phyloP scores from a whole-genome alignment of 1,140 invertebrate genomes.

The Hyles vespertilio region DNA sequence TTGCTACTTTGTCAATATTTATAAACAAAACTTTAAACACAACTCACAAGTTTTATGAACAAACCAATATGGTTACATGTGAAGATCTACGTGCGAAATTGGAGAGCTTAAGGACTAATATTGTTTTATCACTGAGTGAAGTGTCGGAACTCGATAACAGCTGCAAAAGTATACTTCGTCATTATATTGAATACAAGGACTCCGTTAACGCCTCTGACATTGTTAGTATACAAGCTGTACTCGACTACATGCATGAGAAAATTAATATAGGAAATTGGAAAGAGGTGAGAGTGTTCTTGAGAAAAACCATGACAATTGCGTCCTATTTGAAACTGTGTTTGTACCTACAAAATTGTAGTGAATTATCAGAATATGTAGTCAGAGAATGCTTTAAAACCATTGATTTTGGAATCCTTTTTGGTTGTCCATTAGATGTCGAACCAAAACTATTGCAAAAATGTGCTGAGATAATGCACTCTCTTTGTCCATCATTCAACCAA shows the following conservation, averaged over 20 bases:
- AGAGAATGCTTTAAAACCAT: conserved; percentile 80
- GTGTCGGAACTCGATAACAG: conserved; percentile 45
- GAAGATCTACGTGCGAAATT: conserved; percentile 25
- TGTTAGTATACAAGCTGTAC: conserved; percentile 73
- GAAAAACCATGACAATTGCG: conserved; percentile 80
- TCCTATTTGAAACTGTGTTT: conserved; percentile 75
- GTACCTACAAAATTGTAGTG: conserved; percentile 29
- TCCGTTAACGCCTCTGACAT: conserved; percentile 24
- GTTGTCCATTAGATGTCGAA: conserved; percentile 78
- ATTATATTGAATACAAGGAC: conserved; percentile 32
- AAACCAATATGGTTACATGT: too few relatives aligned
- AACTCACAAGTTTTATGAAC: too few relatives aligned
- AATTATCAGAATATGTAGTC: conserved; percentile 34
- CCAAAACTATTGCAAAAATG: conserved; percentile 74
- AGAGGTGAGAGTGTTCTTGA: conserved; percentile 78
- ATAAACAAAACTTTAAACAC: too few relatives aligned
- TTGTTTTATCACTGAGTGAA: conserved; percentile 40
- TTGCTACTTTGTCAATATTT: too few relatives aligned
- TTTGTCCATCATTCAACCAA: background rate
- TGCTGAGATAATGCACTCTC: conserved; percentile 42
- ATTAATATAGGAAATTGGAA: conserved; percentile 92
- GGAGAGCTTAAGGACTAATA: conserved; percentile 33
- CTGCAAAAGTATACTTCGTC: conserved; percentile 39
- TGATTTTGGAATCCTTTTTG: conserved; percentile 90
- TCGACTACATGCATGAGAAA: conserved; percentile 87